These are phyloP conservation scores for Limnephilus rhombicus DNA, from an alignment of 2,888 invertebrate genomes.

Conservation along the genomic window DNA sequence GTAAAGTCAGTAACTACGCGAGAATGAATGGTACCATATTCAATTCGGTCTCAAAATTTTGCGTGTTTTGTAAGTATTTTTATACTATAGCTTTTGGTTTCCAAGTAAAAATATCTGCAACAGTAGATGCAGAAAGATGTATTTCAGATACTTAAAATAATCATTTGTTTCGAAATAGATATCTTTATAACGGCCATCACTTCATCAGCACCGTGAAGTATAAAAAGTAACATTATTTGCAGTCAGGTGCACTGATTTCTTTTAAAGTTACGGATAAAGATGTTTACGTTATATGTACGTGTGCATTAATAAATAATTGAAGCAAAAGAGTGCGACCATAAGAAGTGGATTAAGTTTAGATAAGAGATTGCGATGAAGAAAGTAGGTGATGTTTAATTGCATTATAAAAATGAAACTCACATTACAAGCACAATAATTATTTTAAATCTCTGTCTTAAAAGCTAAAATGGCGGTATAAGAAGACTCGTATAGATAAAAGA, in stretches of 20 bases:
- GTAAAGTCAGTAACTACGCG: no score
- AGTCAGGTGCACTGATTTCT: no score
- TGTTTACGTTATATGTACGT: neutral
- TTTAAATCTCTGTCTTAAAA: conserved; percentile 35
- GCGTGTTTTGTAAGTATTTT: no score
- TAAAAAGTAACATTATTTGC: neutral
- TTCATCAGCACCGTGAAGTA: neutral
- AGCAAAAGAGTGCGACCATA: neutral
- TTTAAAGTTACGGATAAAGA: neutral
- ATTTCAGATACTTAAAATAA: no score
- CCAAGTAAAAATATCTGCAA: no score
- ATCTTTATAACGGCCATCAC: neutral
- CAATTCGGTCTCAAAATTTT: no score
- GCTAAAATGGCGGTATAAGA: conserved; percentile 27
- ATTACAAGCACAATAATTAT: conserved; percentile 22
- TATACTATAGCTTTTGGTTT: no score
- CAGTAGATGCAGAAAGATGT: no score
- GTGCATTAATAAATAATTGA: neutral
- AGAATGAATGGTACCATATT: no score
- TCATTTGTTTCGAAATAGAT: neutral
- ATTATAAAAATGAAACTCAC: conserved; percentile 35
- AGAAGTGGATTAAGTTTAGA: neutral
- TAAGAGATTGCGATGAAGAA: conserved; percentile 4
- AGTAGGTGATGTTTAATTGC: conserved; percentile 36
- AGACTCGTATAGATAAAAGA: conserved; percentile 31